Percentiles rank a stretch among this genome's conserved stretches.
Evolutionary conservation across 2,113 vertebrate species (phyloP).

Genomic region (Crotalus horridus): DNA sequence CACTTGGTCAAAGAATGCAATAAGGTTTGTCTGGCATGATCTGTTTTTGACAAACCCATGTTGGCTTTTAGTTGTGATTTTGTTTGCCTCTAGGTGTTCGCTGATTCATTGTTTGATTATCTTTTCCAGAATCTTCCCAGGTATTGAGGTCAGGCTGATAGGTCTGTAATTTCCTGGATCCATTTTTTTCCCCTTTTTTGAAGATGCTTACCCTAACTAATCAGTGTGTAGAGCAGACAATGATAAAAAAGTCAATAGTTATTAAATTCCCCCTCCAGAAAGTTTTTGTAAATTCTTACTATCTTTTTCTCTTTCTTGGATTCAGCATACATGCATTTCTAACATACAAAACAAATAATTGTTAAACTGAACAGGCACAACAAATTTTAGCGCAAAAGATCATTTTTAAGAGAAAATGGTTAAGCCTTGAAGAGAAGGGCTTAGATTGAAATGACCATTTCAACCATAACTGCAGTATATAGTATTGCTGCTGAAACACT

Average conservation of each 20-base stretch:
- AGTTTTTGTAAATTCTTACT: background rate
- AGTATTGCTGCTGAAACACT: constrained; percentile 11
- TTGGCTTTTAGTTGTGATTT: no score
- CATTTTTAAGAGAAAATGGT: constrained; percentile 28
- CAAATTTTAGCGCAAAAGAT: constrained; percentile 13
- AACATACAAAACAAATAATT: background rate
- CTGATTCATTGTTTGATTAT: no score
- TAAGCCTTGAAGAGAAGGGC: constrained; percentile 19
- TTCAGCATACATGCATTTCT: background rate
- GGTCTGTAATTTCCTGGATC: no score
- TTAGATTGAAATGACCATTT: constrained; percentile 27
- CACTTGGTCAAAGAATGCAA: no score
- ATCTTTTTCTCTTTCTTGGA: background rate
- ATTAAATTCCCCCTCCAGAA: background rate
- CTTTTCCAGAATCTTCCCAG: no score
- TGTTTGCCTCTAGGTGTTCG: no score
- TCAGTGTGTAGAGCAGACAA: background rate
- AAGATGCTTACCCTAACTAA: background rate
- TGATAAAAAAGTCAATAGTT: background rate
- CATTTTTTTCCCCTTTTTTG: no score
- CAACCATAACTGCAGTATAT: constrained; percentile 32
- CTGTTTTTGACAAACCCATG: no score
- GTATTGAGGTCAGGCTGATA: no score
- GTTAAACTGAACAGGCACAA: constrained; percentile 22
- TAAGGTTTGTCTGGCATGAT: no score